phyloP scores from a whole-genome alignment of 2,797 vertebrate genomes.

The Lateolabrax maculatus region DNA sequence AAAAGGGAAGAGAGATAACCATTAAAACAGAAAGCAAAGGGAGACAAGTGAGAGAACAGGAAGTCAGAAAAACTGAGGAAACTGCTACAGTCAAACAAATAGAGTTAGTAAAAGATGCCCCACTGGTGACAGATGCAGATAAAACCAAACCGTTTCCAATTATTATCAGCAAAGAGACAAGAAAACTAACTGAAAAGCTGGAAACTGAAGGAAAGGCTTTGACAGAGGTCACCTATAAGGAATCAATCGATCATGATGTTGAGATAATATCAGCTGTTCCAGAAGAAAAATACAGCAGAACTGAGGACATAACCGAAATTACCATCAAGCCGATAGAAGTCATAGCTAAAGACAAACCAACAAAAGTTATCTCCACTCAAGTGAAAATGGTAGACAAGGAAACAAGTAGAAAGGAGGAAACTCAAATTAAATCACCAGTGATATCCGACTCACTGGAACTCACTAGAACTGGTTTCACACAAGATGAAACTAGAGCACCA shows the following conservation, averaged over 20 bases:
- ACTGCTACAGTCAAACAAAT: constrained; percentile 7
- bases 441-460: neutral
- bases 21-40: constrained; percentile 29
- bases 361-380: neutral
- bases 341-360: constrained; percentile 16
- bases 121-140: neutral
- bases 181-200: constrained; percentile 16
- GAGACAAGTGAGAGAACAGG: constrained; percentile 2
- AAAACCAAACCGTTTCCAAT: constrained; percentile 13
- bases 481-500: neutral
- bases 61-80: constrained; percentile 14
- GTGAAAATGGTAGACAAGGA: neutral
- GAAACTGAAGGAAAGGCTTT: neutral
- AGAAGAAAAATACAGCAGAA: constrained; percentile 10
- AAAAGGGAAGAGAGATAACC: neutral
- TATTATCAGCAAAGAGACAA: constrained; percentile 8
- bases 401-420: constrained; percentile 10
- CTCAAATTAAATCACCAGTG: neutral
- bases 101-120: neutral
- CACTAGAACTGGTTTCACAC: too few species aligned
- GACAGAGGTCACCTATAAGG: constrained; percentile 8
- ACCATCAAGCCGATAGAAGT: neutral
- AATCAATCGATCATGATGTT: neutral
- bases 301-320: constrained; percentile 15
- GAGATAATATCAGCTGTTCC: neutral